These are phyloP conservation scores for Branchinecta sandiegonensis DNA, from an alignment of 2,888 invertebrate genomes.

Conservation along the genomic window DNA sequence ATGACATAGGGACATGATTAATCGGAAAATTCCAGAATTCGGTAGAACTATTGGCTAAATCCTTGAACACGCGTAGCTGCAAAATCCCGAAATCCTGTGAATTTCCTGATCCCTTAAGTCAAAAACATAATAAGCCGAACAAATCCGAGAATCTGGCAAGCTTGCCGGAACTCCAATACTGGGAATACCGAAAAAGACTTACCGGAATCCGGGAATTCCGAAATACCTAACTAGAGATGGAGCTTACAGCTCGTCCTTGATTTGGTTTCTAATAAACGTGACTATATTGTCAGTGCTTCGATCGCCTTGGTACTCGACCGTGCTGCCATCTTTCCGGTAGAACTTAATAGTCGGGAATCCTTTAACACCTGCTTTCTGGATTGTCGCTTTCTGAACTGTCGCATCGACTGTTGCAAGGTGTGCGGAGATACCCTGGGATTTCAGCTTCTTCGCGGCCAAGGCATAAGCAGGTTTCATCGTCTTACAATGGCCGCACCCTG, in stretches of 20 bases:
- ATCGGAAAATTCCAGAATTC: too few species aligned
- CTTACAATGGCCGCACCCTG: conserved; percentile 60
- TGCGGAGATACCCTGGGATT: conserved; percentile 35
- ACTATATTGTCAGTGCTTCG: conserved; percentile 43
- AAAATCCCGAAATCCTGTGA: too few species aligned
- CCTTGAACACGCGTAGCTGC: too few species aligned
- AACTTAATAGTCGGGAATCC: conserved; percentile 54
- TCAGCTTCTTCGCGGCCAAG: conserved; percentile 41
- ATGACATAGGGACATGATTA: too few species aligned
- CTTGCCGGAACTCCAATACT: too few species aligned
- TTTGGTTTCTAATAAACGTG: conserved; percentile 37
- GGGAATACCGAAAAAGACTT: too few species aligned
- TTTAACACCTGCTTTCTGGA: conserved; percentile 34
- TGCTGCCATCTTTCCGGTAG: conserved; percentile 41
- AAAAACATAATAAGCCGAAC: too few species aligned
- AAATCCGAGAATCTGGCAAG: too few species aligned
- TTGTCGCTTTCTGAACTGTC: conserved; percentile 41
- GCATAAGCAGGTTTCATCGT: conserved; percentile 51
- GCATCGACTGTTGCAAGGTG: conserved; percentile 50
- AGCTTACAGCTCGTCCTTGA: conserved; percentile 28
- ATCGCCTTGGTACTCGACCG: conserved; percentile 44
- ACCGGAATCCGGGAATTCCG: background rate
- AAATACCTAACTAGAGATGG: too few species aligned
- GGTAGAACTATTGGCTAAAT: too few species aligned
- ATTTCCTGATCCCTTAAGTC: too few species aligned